Evolutionary conservation across 2,888 invertebrate genomes (phyloP).

Genomic region (Pecten maximus): DNA sequence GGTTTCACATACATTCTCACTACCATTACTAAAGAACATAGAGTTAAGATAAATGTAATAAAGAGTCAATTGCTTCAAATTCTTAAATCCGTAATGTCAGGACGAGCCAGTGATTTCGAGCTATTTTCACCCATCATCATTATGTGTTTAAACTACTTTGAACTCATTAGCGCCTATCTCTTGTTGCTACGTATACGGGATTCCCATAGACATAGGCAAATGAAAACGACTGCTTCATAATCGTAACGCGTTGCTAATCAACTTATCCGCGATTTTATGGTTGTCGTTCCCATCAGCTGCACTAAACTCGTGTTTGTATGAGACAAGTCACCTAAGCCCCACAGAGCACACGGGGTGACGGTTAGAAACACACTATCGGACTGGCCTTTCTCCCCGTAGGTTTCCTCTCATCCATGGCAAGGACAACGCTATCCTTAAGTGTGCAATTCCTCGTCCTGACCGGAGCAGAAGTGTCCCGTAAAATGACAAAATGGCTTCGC

Average conservation of each 20-base stretch:
- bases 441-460: conserved; percentile 11
- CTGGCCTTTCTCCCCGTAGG: conserved; percentile 6
- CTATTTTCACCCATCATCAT: background rate
- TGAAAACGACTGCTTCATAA: conserved; percentile 10
- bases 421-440: conserved; percentile 11
- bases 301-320: background rate
- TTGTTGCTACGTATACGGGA: background rate
- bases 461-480: conserved; percentile 30
- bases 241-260: background rate
- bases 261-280: conserved; percentile 9
- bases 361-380: conserved; percentile 7
- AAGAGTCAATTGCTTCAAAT: background rate
- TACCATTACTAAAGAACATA: background rate
- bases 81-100: background rate
- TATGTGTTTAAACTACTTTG: conserved; percentile 11
- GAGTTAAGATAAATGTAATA: background rate
- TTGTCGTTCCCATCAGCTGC: background rate
- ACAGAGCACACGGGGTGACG: background rate
- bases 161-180: conserved; percentile 15
- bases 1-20: background rate
- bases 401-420: conserved; percentile 23
- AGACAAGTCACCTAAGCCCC: background rate
- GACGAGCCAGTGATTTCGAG: background rate
- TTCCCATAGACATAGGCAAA: conserved; percentile 4
- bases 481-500: conserved; percentile 33